A percentile compares a stretch with the other conserved stretches of the same genome.
These are phyloP conservation scores for Drosophila villosipedis DNA, from an alignment of 2,888 invertebrate genomes.

Conservation along the genomic window DNA sequence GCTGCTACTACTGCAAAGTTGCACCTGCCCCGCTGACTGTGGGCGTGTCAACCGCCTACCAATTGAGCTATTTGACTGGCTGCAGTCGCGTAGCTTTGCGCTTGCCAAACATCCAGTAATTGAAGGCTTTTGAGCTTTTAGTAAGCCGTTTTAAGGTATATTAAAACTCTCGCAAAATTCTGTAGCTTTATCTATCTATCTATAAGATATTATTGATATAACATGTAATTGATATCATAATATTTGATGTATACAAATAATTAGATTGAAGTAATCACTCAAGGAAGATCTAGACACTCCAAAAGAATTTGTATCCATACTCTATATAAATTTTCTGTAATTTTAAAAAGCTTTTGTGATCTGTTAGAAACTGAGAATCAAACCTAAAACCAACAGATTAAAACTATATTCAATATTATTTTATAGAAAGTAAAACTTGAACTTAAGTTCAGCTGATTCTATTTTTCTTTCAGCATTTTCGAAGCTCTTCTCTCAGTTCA, in stretches of 20 bases:
- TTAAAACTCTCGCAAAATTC: neutral
- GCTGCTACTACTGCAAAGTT: constrained; percentile 56
- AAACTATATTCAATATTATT: neutral
- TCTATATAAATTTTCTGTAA: neutral
- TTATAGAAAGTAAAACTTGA: neutral
- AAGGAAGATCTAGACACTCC: neutral
- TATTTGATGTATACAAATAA: neutral
- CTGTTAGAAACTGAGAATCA: neutral
- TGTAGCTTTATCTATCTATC: neutral
- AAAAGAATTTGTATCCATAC: neutral
- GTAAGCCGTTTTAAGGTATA: neutral
- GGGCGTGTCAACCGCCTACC: constrained; percentile 67
- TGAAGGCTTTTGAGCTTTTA: neutral
- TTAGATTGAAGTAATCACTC: neutral
- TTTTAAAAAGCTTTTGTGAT: neutral
- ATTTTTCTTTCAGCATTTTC: neutral
- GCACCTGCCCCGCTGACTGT: constrained; percentile 29
- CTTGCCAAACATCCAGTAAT: constrained; percentile 36
- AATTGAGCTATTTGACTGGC: constrained; percentile 64
- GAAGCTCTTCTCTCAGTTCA: neutral
- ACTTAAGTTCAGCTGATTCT: neutral
- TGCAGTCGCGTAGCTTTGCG: constrained; percentile 8
- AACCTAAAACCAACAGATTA: neutral
- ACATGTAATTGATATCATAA: neutral
- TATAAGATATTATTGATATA: neutral